These are phyloP conservation scores for Lycaon pictus DNA, from an alignment of 2,113 vertebrate genomes.

Conservation along the genomic window DNA sequence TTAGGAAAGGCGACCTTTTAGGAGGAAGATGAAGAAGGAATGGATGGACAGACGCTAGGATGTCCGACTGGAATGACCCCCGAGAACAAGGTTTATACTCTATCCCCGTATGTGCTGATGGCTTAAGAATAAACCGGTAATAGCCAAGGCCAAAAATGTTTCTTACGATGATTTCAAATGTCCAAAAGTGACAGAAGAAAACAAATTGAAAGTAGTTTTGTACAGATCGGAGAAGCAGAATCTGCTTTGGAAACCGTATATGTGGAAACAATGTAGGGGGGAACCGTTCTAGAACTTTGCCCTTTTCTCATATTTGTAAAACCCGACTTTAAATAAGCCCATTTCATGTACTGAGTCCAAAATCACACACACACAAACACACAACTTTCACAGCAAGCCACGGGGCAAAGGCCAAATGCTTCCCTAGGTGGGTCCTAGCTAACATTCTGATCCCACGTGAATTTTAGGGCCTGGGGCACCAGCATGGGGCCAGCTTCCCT, in stretches of 20 bases:
- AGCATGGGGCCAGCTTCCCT: not conserved
- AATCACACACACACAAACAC: not conserved
- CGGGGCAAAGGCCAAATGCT: rapidly evolving
- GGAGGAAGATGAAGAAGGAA: not conserved
- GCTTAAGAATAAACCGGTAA: not conserved
- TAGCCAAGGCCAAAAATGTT: not conserved
- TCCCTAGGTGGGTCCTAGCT: not conserved
- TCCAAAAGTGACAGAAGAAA: not conserved
- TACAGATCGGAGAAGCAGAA: not conserved
- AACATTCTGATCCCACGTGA: not conserved
- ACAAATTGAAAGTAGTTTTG: not conserved
- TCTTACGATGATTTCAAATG: not conserved
- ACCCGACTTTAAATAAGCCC: too few species aligned
- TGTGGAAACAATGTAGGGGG: not conserved
- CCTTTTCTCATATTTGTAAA: not conserved
- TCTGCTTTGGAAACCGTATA: not conserved
- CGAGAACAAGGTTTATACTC: not conserved
- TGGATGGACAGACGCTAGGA: not conserved
- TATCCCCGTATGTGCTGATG: rapidly evolving
- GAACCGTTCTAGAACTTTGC: not conserved
- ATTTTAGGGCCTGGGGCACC: not conserved
- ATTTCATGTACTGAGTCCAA: not conserved
- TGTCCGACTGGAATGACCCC: not conserved
- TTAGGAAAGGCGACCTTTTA: not conserved
- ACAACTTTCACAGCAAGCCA: not conserved